These are phyloP conservation scores for Misgurnus anguillicaudatus DNA, from an alignment of 2,113 vertebrate genomes.

Conservation along the genomic window DNA sequence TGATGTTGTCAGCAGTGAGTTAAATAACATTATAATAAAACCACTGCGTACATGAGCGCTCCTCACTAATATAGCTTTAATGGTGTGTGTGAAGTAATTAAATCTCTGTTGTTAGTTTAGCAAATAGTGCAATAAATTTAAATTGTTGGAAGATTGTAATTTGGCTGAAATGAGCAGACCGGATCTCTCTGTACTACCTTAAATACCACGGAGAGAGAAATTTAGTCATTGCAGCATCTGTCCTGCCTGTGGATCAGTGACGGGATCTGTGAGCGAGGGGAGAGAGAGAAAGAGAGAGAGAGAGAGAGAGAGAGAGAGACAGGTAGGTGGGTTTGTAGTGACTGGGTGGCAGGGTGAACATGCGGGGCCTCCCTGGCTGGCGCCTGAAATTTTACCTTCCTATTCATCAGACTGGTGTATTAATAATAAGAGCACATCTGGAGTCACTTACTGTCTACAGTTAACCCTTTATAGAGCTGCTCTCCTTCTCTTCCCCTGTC, in stretches of 20 bases:
- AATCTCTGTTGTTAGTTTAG: slow-evolving; percentile 23
- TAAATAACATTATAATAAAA: slow-evolving; percentile 7
- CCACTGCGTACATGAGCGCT: neutral
- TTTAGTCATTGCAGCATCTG: slow-evolving; percentile 7
- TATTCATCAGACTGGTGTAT: slow-evolving; percentile 94
- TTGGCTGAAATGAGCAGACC: slow-evolving; percentile 33
- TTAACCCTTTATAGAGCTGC: slow-evolving; percentile 77
- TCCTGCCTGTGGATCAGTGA: slow-evolving; percentile 1
- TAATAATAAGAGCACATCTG: slow-evolving; percentile 97
- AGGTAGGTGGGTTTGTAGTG: slow-evolving; percentile 80
- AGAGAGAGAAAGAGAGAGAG: neutral
- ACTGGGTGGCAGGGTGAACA: slow-evolving; percentile 79
- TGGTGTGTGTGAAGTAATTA: slow-evolving; percentile 3
- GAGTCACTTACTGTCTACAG: slow-evolving; percentile 92
- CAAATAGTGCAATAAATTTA: slow-evolving; percentile 30
- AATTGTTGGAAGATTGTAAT: slow-evolving; percentile 21
- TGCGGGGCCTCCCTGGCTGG: slow-evolving; percentile 82
- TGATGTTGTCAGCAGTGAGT: neutral
- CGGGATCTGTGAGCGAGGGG: neutral
- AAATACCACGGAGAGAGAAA: neutral
- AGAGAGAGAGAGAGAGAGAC: neutral
- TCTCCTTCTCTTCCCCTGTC: slow-evolving; percentile 44
- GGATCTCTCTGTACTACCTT: slow-evolving; percentile 75
- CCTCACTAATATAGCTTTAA: too few relatives aligned
- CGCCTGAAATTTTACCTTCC: slow-evolving; percentile 95